Base-by-base conservation (phyloP, 1,140 invertebrate genomes). In the Acyrthosiphon pisum region DNA sequence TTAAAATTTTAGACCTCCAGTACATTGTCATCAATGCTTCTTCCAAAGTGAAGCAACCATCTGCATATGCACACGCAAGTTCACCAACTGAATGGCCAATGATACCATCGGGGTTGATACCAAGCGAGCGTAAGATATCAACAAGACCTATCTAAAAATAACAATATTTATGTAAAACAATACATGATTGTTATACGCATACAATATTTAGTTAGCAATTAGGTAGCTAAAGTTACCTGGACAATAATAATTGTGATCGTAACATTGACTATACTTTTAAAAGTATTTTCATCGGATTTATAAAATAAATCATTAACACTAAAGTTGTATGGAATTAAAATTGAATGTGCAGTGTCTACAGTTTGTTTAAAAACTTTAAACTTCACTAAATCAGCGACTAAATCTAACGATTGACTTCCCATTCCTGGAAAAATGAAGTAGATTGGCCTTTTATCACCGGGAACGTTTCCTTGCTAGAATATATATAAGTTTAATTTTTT, bases 61-160 rank as follows among this genome's bases (percentile, higher is more conserved):
- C 98, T 76, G 97, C 98, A 96, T 99, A 99, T 35, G 97, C 97
- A 95, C 98, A 99, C 6, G 97, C 98, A n/a, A 98, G 95, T 95
- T 98, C 97, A 44, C 98, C 98, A 2, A 98, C 97, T n/a, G 98
- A 98, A 95, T 99, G 98, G 9, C 97, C 98, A 94, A 99, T 97
- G 88, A 99, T 97, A 68, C 97, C 97, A 95, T 99, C 97, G 9
- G 97, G 96, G 93, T 97, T 96, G 35, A 99, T 96, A 35, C 97
- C 97, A 93, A 99, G 94, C 3, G 95, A 95, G 83, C 95, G 96
- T 48, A 99, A 95, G 3, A 98, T 94, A 95, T 99, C 98, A 26
- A 98, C 97, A 30, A 99, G 95, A 48, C 96, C 98, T 94, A 99
- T 97, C 96, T 98, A 53, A 76, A 76, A 23, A 6, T n/a, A 11